phyloP scores from a whole-genome alignment of 2,113 vertebrate species.

The Tupaia tana region DNA sequence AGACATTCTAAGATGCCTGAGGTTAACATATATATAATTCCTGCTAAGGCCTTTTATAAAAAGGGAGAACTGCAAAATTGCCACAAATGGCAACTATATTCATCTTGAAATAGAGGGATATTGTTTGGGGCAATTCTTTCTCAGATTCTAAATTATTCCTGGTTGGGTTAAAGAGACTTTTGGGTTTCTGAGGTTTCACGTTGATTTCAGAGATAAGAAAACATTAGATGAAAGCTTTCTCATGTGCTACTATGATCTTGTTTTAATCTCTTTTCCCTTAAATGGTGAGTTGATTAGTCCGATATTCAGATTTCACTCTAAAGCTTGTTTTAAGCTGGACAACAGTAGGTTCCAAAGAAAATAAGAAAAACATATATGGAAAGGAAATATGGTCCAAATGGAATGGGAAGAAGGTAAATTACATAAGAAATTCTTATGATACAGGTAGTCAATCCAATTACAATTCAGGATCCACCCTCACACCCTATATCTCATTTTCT shows the following conservation, averaged over 20 bases:
- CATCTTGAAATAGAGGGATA: conserved; percentile 1
- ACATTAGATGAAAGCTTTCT: neutral
- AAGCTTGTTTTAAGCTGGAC: neutral
- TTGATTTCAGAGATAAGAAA: conserved; percentile 25
- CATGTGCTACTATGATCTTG: neutral
- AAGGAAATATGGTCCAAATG: neutral
- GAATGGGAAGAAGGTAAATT: neutral
- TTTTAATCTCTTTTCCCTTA: neutral
- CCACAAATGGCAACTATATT: neutral
- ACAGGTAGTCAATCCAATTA: neutral
- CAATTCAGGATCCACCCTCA: neutral
- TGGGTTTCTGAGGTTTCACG: conserved; percentile 20
- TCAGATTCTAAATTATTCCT: conserved; percentile 13
- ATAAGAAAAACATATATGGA: neutral
- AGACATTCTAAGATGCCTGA: neutral
- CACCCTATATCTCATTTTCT: neutral
- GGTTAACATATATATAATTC: neutral
- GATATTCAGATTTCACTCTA: neutral
- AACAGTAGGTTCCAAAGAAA: neutral
- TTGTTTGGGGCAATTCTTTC: neutral
- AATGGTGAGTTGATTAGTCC: neutral
- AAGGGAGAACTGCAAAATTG: neutral
- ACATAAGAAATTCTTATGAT: neutral
- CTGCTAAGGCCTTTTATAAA: neutral
- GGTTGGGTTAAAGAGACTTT: neutral